Evolutionary conservation across 2,113 vertebrate species (phyloP).

Genomic region (Muscicapa adusta): DNA sequence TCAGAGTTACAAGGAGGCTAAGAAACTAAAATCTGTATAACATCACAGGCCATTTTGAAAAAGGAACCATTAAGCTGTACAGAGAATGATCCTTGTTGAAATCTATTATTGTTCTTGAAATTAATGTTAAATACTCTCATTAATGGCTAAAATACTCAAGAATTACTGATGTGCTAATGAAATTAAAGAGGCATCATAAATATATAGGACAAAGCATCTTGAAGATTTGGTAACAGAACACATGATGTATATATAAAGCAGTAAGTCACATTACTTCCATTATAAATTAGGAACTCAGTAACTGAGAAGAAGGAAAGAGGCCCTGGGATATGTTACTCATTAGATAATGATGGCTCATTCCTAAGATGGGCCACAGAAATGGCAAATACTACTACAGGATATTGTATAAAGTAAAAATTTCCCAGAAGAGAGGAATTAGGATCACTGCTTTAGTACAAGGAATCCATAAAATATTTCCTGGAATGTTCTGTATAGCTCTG

Average conservation of each 20-base stretch:
- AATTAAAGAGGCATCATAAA: background rate
- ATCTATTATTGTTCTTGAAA: background rate
- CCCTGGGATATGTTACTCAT: background rate
- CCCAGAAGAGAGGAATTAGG: background rate
- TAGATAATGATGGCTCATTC: background rate
- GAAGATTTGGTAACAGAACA: background rate
- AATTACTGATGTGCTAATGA: background rate
- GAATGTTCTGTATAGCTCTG: background rate
- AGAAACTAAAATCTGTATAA: constrained; percentile 22
- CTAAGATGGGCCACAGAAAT: background rate
- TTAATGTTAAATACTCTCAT: background rate
- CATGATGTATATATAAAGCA: background rate
- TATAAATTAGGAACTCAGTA: background rate
- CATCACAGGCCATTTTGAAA: background rate
- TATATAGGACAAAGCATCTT: background rate
- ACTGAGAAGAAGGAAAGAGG: background rate
- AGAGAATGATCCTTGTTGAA: background rate
- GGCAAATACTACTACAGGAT: background rate
- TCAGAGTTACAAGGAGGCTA: background rate
- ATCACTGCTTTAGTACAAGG: background rate
- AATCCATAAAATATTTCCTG: background rate
- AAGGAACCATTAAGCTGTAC: background rate
- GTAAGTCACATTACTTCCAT: background rate
- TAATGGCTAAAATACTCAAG: background rate
- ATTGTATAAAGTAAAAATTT: background rate